Base-by-base conservation (phyloP, 2,113 vertebrate genomes). In the Pseudorasbora parva region DNA sequence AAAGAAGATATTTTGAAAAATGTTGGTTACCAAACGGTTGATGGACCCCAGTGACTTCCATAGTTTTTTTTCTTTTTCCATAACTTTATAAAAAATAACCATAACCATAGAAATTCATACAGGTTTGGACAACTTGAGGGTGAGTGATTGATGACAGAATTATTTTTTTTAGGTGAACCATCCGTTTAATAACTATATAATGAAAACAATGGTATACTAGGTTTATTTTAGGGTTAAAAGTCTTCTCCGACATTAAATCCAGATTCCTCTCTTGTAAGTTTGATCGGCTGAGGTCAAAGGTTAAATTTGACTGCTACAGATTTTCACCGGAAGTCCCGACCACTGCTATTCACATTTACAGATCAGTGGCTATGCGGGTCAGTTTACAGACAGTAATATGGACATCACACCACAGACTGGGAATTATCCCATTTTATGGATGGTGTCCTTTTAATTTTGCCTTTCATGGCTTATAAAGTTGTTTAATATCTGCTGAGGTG, bases 401-500 rank as follows among this genome's bases (percentile, higher is more conserved):
- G 93, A 95, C 95, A 94, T 95, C 93, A 93, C 94, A 93, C 93
- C 94, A 91, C 93, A 94, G 85, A 94, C 96, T 94, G 92, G 94
- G 95, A 97, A 96, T 96, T 94, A 94, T 96, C 95, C 93, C 93
- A 91, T 96, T 98, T 96, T 96, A 96, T 96, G 95, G 95, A 95
- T 94, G 95, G 93, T 94, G 92, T 95, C 95, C 92, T 96, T 93
- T 96, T 96, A 96, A 97, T 97, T 96, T 96, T 94, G 93, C 94
- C 94, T 96, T 96, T 97, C 96, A 95, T 96, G 95, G 94, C 95
- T 95, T 95, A 93, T 96, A 95, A 97, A 97, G 95, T 95, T 97
- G 96, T 94, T 97, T 98, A 97, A 98, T 97, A 96, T 95, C 95
- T 97, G 94, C 94, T 97, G 96, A 96, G 96, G 92, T 98, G 96